Evolutionary conservation across 2,888 invertebrate genomes (phyloP).

Genomic region (Macrophya annulata): DNA sequence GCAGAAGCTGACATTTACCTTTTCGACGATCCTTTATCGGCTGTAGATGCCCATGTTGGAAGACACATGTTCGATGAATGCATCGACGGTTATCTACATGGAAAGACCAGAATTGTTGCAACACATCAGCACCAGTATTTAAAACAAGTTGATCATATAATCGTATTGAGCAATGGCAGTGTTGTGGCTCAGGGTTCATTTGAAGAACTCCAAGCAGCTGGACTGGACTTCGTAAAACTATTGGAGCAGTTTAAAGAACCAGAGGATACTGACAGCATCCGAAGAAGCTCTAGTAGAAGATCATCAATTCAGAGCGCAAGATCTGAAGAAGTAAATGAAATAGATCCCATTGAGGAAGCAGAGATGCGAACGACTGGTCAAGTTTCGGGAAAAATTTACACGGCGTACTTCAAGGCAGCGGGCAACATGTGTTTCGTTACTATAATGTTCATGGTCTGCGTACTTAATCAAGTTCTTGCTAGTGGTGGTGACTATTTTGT

Average conservation of each 20-base stretch:
- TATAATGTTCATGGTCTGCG: constrained; percentile 68
- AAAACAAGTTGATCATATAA: constrained; percentile 84
- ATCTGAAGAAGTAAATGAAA: constrained; percentile 51
- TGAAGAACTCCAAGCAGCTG: constrained; percentile 81
- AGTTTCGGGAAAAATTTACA: constrained; percentile 66
- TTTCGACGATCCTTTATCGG: constrained; percentile 88
- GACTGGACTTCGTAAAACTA: constrained; percentile 84
- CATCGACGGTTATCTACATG: constrained; percentile 82
- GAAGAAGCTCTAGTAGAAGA: constrained; percentile 73
- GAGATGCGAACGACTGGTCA: constrained; percentile 65
- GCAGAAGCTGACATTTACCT: constrained; percentile 88
- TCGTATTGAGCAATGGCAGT: constrained; percentile 81
- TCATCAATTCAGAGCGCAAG: constrained; percentile 77
- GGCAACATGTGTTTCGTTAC: constrained; percentile 68
- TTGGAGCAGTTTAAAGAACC: constrained; percentile 79
- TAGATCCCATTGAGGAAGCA: constrained; percentile 56
- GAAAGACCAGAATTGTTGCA: constrained; percentile 88
- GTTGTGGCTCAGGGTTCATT: constrained; percentile 84
- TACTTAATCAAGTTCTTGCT: constrained; percentile 71
- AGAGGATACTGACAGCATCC: constrained; percentile 59
- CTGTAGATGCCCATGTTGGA: constrained; percentile 88
- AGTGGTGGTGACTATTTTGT: constrained; percentile 77
- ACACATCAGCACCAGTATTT: constrained; percentile 93
- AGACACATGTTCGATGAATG: constrained; percentile 87
- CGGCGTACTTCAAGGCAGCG: constrained; percentile 73